Evolutionary conservation across 2,113 vertebrate genomes (phyloP).

Genomic region (Stictonetta naevosa): DNA sequence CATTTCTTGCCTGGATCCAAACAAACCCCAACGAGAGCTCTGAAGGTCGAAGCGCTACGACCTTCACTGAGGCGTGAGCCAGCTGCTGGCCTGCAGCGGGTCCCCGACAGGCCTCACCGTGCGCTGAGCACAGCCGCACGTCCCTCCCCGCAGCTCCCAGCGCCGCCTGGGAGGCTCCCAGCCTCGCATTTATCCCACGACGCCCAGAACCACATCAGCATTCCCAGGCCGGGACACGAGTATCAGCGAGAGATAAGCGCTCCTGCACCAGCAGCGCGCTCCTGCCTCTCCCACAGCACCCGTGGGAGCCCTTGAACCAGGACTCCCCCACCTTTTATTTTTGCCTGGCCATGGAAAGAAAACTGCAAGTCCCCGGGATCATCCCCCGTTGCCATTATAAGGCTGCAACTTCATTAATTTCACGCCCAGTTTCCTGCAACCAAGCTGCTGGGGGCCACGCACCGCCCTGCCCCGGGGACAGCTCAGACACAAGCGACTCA

Average conservation of each 20-base stretch:
- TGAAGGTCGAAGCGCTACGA: neutral
- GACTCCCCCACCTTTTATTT: neutral
- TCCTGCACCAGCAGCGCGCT: fast-evolving
- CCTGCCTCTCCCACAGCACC: fast-evolving
- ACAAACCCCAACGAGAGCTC: neutral
- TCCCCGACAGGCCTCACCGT: fast-evolving
- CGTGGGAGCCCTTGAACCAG: neutral
- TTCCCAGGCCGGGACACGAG: neutral
- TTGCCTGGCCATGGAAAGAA: neutral
- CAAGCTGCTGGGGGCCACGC: too few relatives aligned
- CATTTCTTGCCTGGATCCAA: neutral
- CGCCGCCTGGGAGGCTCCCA: neutral
- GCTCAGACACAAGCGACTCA: neutral
- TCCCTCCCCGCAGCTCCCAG: neutral
- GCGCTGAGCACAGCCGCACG: fast-evolving
- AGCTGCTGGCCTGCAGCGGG: fast-evolving
- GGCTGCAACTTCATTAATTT: fast-evolving
- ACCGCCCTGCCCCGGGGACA: fast-evolving
- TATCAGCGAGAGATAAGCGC: neutral
- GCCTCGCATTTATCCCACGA: neutral
- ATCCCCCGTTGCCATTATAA: neutral
- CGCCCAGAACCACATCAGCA: neutral
- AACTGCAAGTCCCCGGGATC: neutral
- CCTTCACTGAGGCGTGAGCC: too few relatives aligned
- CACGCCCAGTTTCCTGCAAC: neutral